A percentile compares a stretch with the other conserved stretches of the same genome.
Conservation (phyloP, 2,888 invertebrate genomes). For the Thalpophila matura region DNA sequence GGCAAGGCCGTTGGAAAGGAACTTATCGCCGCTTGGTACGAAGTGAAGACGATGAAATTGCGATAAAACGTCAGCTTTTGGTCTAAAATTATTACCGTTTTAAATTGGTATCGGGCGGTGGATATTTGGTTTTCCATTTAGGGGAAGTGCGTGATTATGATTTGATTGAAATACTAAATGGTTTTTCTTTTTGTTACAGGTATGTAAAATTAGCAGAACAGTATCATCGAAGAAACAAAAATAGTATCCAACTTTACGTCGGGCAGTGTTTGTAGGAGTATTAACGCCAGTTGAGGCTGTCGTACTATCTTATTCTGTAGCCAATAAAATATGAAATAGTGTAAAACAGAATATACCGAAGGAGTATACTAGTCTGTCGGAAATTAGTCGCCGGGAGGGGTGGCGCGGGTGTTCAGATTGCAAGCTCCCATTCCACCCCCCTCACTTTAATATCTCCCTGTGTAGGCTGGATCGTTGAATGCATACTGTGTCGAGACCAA, state of each 20-base stretch:
- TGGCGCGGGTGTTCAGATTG: slow-evolving; percentile 73
- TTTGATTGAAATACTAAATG: slow-evolving; percentile 45
- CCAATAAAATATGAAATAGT: slow-evolving; percentile 78
- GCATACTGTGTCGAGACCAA: slow-evolving; percentile 72
- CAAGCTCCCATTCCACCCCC: slow-evolving; percentile 64
- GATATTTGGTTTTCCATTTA: slow-evolving; percentile 58
- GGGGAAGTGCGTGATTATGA: slow-evolving; percentile 45
- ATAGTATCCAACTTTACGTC: slow-evolving; percentile 1
- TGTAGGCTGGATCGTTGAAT: slow-evolving; percentile 77
- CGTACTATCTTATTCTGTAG: slow-evolving; percentile 36
- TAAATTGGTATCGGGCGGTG: slow-evolving; percentile 62
- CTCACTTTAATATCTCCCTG: slow-evolving; percentile 75
- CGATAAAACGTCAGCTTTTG: slow-evolving; percentile 81
- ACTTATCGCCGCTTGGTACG: slow-evolving; percentile 85
- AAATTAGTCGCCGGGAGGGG: slow-evolving; percentile 87
- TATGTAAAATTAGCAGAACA: slow-evolving; percentile 62
- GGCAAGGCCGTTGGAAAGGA: slow-evolving; percentile 85
- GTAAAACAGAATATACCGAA: slow-evolving; percentile 71
- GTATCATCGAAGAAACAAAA: slow-evolving; percentile 16
- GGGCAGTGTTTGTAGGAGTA: slow-evolving; percentile 14
- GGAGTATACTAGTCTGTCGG: slow-evolving; percentile 80
- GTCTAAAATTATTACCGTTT: slow-evolving; percentile 78
- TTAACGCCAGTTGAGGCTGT: slow-evolving; percentile 30
- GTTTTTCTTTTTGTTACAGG: slow-evolving; percentile 68
- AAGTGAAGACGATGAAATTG: slow-evolving; percentile 78